Evolutionary conservation across 2,113 vertebrate genomes (phyloP).

Genomic region (Nansenia antarctica): DNA sequence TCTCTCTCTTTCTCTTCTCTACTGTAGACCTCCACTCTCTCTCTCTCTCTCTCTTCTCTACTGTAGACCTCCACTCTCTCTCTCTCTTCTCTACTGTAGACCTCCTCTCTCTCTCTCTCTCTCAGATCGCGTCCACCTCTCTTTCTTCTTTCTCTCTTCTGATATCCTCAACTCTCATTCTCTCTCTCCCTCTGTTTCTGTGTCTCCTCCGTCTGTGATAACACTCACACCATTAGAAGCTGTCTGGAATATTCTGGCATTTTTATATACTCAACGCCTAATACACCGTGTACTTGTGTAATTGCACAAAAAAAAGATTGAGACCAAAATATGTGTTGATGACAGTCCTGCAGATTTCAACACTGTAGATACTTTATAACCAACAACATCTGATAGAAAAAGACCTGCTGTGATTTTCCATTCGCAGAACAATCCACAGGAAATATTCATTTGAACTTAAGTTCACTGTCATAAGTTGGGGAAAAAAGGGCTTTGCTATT

Average conservation of each 20-base stretch:
- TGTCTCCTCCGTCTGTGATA: too few species aligned
- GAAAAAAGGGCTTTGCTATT: not conserved
- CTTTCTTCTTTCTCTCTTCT: too few species aligned
- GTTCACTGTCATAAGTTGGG: not conserved
- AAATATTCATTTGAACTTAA: slow-evolving; percentile 8
- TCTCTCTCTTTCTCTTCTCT: slow-evolving; percentile 23
- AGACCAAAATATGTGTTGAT: not conserved
- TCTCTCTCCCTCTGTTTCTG: too few species aligned
- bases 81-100: slow-evolving; percentile 49
- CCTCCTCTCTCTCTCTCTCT: slow-evolving; percentile 47
- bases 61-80: not conserved
- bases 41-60: not conserved
- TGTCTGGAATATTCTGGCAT: too few species aligned
- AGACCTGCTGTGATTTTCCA: not conserved
- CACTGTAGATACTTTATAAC: not conserved
- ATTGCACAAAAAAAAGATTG: not conserved
- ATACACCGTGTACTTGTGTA: too few species aligned
- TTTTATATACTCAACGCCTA: too few species aligned
- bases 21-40: slow-evolving; percentile 57
- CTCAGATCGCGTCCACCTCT: too few species aligned
- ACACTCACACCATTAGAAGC: too few species aligned
- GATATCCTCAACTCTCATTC: not conserved
- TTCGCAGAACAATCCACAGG: not conserved
- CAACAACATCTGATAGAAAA: not conserved
- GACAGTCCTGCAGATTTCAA: not conserved